phyloP scores from a whole-genome alignment of 2,797 vertebrate species.

The Taeniopygia guttata region DNA sequence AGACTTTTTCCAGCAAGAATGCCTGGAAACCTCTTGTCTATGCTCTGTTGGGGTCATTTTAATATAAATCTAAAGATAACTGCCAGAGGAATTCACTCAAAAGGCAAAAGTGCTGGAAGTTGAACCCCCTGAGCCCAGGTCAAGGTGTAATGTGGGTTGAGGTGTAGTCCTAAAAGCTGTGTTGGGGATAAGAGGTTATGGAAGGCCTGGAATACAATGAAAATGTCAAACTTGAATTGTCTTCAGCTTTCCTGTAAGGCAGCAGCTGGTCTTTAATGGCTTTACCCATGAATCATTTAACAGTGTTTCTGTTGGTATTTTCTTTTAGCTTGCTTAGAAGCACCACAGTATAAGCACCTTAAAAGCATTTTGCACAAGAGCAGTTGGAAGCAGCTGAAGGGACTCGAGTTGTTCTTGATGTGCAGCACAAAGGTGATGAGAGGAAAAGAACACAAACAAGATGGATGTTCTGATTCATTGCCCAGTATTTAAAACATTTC shows the following conservation, averaged over 20 bases:
- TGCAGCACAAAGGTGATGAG: not conserved
- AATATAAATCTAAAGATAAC: not conserved
- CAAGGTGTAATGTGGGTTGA: not conserved
- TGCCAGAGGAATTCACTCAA: not conserved
- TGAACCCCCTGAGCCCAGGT: not conserved
- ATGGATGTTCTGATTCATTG: not conserved
- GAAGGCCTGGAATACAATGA: not conserved
- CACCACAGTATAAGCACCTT: conserved; percentile 50
- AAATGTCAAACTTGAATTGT: not conserved
- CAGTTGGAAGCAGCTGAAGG: conserved; percentile 14
- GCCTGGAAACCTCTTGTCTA: conserved; percentile 9
- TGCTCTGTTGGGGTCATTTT: not conserved
- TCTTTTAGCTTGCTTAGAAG: conserved; percentile 47
- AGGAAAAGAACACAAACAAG: not conserved
- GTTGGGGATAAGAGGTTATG: not conserved
- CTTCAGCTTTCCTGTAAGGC: conserved; percentile 16
- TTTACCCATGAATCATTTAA: conserved; percentile 43
- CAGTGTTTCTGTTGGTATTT: conserved; percentile 39
- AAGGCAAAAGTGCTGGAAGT: not conserved
- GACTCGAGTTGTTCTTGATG: not conserved
- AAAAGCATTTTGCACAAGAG: conserved; percentile 64
- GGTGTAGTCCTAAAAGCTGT: not conserved
- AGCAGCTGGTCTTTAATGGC: conserved; percentile 36
- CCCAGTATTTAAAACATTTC: not conserved
- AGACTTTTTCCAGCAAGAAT: conserved; percentile 9